phyloP scores from a whole-genome alignment of 1,140 invertebrate species.

The Drosophila insularis region DNA sequence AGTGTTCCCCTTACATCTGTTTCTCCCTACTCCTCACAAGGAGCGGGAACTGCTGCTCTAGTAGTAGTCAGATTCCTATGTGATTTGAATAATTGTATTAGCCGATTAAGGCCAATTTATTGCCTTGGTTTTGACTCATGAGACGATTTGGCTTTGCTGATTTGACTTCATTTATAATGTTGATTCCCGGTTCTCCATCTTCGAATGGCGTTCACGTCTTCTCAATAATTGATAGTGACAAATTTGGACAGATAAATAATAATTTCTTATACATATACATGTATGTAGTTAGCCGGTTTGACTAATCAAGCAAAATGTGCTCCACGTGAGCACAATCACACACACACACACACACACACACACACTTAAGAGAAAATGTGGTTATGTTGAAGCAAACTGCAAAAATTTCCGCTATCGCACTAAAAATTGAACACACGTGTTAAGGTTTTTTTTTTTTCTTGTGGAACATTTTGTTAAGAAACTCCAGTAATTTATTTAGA shows the following conservation, averaged over 20 bases:
- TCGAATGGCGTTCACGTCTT: too few species aligned
- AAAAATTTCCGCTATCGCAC: too few species aligned
- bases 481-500: slow-evolving; percentile 73
- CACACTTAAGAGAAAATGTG: slow-evolving; percentile 39
- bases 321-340: too few species aligned
- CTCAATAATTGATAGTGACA: background rate
- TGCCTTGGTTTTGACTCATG: slow-evolving; percentile 16
- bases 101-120: slow-evolving; percentile 38
- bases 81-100: slow-evolving; percentile 34
- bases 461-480: slow-evolving; percentile 61
- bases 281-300: too few species aligned
- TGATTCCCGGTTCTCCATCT: too few species aligned
- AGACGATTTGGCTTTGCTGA: background rate
- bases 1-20: background rate
- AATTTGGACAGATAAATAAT: background rate
- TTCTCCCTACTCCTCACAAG: background rate
- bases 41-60: background rate
- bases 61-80: slow-evolving; percentile 24
- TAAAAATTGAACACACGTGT: slow-evolving; percentile 53
- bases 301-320: slow-evolving; percentile 41
- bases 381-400: slow-evolving; percentile 64
- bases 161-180: background rate
- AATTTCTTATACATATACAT: slow-evolving; percentile 3
- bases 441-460: slow-evolving; percentile 20
- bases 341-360: slow-evolving; percentile 14